These are phyloP conservation scores for Cyanoramphus novaezelandiae DNA, from an alignment of 2,113 vertebrate species.

Conservation along the genomic window DNA sequence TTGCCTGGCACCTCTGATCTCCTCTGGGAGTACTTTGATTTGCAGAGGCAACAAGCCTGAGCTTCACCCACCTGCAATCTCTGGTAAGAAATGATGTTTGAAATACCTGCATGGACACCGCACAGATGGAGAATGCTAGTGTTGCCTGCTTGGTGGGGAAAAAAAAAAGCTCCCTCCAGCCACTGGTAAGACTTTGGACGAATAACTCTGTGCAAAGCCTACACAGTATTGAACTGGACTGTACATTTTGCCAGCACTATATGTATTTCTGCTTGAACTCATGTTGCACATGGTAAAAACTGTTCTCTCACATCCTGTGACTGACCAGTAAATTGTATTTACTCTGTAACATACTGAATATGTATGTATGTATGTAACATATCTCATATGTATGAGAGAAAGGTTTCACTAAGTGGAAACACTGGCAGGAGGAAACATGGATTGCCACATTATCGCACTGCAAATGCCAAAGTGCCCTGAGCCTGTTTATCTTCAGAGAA, in stretches of 20 bases:
- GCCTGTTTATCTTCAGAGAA: neutral
- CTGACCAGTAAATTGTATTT: neutral
- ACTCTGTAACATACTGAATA: neutral
- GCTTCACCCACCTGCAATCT: rapidly evolving
- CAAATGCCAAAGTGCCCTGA: neutral
- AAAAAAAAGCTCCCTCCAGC: neutral
- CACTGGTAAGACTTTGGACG: neutral
- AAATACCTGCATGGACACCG: rapidly evolving
- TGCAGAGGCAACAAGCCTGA: neutral
- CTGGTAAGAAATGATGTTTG: neutral
- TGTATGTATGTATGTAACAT: too few species aligned
- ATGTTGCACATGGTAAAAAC: neutral
- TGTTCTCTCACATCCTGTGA: neutral
- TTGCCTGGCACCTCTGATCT: neutral
- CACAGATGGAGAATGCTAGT: neutral
- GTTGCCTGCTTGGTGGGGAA: too few species aligned
- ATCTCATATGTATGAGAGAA: neutral
- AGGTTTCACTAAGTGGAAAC: neutral
- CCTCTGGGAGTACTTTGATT: neutral
- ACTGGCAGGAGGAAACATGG: neutral
- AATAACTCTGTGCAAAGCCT: neutral
- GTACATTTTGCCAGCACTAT: neutral
- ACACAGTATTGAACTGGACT: neutral
- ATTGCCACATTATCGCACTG: neutral
- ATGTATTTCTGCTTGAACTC: neutral